Conservation (phyloP, 2,888 invertebrate genomes). For the Machimus atricapillus region DNA sequence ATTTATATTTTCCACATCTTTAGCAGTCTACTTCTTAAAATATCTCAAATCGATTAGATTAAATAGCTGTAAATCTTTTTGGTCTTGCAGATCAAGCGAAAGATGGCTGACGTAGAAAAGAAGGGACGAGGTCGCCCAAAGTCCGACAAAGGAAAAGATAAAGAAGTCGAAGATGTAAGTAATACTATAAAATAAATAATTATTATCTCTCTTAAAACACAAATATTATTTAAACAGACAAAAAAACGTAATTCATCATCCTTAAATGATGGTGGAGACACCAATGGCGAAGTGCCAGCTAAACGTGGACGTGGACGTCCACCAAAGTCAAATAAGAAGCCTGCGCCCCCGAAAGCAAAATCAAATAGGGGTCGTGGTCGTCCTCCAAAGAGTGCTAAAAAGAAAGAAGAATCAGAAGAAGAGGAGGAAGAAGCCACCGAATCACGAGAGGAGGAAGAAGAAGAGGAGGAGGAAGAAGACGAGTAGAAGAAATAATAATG, state of each 20-base stretch:
- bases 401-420: constrained; percentile 28
- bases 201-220: not conserved
- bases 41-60: not conserved
- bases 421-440: constrained; percentile 23
- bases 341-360: not conserved
- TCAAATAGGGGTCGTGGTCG: not conserved
- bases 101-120: constrained; percentile 36
- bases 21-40: too few species aligned
- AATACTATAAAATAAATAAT: not conserved
- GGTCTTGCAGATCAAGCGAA: not conserved
- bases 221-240: not conserved
- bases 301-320: constrained; percentile 44
- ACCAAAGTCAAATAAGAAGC: constrained; percentile 22
- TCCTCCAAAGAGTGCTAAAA: not conserved
- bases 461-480: constrained; percentile 24
- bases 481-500: not conserved
- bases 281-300: constrained; percentile 10
- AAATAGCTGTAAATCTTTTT: not conserved
- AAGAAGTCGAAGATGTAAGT: not conserved
- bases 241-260: constrained; percentile 23
- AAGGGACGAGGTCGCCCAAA: constrained; percentile 22
- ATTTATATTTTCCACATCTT: not conserved
- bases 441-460: constrained; percentile 3
- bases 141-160: not conserved
- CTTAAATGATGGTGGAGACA: constrained; percentile 52